Base-by-base conservation (phyloP, 1,140 invertebrate species). In the Drosophila elegans region DNA sequence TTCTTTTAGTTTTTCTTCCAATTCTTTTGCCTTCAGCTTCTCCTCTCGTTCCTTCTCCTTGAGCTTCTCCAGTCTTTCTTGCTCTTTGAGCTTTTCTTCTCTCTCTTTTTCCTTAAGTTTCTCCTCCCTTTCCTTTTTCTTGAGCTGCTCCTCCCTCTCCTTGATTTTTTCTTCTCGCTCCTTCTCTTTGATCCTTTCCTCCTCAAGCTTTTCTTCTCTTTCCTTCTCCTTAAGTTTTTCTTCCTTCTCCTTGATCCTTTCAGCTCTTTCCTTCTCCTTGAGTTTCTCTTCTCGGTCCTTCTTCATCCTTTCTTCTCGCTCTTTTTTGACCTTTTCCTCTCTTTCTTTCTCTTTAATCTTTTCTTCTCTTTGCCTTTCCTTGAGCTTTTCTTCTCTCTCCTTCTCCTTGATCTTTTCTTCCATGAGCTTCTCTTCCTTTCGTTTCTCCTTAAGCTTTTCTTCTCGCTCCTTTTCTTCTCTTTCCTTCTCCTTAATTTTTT, bases 401-500 rank as follows among this genome's bases (percentile, higher is more conserved):
- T 44, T 56, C 5, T 56, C 41, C 41, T 34, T 21, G 32, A 32
- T 27, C n/a, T 10, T 38, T 51, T 42, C 52, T 49, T 25, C 38
- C n/a, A 3, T 29, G 12, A 49, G n/a, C 48, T 34, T 13, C 1
- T 54, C 12, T 27, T 27, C 16, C 38, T 21, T 49, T 16, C 25
- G 32, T 13, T 36, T 51, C 13, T 62, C 5, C 39, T 56, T 6
- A 1, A 21, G 2, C 36, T 32, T 11, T 32, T 77, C 44, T 56
- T 64, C 4, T 39, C 73, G n/a, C 5, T 39, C n/a, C n/a, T 21
- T 64, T 5, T 53, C 16, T 25, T 38, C 52, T 12, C 36, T 7
- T 25, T n/a, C 11, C n/a, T 63, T 62, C n/a, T 55, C 53, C 36
- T 42, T 45, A 3, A 49, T n/a, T 27, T 62, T 21, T 34, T 71